These are phyloP conservation scores for Dromococcyx pavoninus DNA, from an alignment of 2,797 vertebrate genomes.

Conservation along the genomic window DNA sequence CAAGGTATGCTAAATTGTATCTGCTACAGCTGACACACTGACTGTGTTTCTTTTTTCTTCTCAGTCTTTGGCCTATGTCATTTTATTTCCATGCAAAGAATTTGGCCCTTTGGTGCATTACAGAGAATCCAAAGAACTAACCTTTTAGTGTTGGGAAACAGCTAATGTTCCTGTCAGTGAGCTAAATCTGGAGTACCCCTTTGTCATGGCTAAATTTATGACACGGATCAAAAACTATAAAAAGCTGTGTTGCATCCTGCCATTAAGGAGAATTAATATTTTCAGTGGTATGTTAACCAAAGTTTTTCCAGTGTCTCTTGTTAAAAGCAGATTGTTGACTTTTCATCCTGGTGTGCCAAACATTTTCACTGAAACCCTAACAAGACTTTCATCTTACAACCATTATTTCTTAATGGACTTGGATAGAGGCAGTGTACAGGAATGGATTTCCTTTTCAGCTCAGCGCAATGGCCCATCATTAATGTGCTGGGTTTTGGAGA, in stretches of 20 bases:
- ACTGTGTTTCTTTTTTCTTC: not conserved
- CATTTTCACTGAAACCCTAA: slow-evolving; percentile 79
- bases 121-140: slow-evolving; percentile 62
- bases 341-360: slow-evolving; percentile 80
- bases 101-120: slow-evolving; percentile 50
- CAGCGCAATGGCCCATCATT: slow-evolving; percentile 69
- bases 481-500: slow-evolving; percentile 69
- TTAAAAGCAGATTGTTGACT: slow-evolving; percentile 82
- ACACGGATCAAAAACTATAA: slow-evolving; percentile 81
- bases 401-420: slow-evolving; percentile 83
- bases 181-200: slow-evolving; percentile 76
- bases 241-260: slow-evolving; percentile 80
- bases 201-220: slow-evolving; percentile 80
- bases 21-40: not conserved
- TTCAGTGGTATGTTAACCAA: slow-evolving; percentile 78
- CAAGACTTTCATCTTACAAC: slow-evolving; percentile 80
- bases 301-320: slow-evolving; percentile 78
- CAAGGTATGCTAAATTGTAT: slow-evolving; percentile 7
- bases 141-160: slow-evolving; percentile 70
- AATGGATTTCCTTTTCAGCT: slow-evolving; percentile 77
- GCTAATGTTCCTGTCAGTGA: slow-evolving; percentile 70
- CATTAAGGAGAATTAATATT: slow-evolving; percentile 82
- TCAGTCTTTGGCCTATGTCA: not conserved
- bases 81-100: slow-evolving; percentile 47
- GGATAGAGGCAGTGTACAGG: slow-evolving; percentile 67